Base-by-base conservation (phyloP, 1,140 invertebrate genomes). In the Panagrolaimus sp. region DNA sequence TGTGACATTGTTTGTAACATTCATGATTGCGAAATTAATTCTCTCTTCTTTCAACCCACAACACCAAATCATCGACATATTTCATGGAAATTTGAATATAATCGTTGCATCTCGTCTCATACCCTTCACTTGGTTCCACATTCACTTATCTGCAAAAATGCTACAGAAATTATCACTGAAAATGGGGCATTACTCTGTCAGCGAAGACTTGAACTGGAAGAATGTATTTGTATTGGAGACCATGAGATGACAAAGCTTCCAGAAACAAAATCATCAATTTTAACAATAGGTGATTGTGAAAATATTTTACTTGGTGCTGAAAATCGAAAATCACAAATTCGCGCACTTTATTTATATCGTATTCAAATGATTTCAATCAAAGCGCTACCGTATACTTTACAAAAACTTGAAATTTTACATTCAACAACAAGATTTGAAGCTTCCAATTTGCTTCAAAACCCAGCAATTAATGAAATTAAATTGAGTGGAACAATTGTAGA, bases 11-110 rank as follows among this genome's bases (percentile, higher is more conserved):
- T 72, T 51, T 70, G 69, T 43, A 43, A 42, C 23, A 9, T 42
- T 43, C 27, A 70, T 23, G 51, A 70, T 25, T 70, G 69, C 42
- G 69, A 70, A 71, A 43, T 43, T n/a, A 70, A 70, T 48, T 70
- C 69, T 14, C 27, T 70, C 13, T 51, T 70, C n/a, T 45, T 71
- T n/a, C 46, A 68, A 63, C 23, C 69, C 5, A 69, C 27, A 23
- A 69, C 71, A 5, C 31, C 31, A 38, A 38, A 38, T 38, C 31
- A 38, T 7, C 69, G 70, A 48, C 23, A 46, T 23, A 31, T 70
- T 14, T 71, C 69, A 14, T 70, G 69, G 69, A 57, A 16, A 20
- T 70, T 70, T 46, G 67, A 68, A 42, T 23, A 71, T 23, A 70
- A 70, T 63, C 68, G 47, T n/a, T 70, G 69, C 43, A n/a, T 72